These are phyloP conservation scores for Ladona fulva DNA, from an alignment of 1,140 invertebrate genomes.

Conservation along the genomic window DNA sequence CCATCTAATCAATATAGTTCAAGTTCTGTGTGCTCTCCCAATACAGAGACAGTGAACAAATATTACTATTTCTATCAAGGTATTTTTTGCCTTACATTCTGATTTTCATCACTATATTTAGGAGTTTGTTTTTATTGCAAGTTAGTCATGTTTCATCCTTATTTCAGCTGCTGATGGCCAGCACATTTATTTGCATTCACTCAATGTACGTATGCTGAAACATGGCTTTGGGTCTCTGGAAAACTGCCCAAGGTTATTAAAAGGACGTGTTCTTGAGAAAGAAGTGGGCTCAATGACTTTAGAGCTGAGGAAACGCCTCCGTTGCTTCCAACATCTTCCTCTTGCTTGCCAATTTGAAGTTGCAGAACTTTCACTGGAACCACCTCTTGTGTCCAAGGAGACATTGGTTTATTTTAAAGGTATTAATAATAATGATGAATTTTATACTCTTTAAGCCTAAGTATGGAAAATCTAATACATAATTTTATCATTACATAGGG, in stretches of 20 bases:
- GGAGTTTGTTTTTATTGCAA: no score
- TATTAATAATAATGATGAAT: conserved; percentile 29
- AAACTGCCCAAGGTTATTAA: conserved; percentile 62
- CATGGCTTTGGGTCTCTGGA: conserved; percentile 75
- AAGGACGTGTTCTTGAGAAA: conserved; percentile 67
- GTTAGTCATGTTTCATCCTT: conserved; percentile 18
- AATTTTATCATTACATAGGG: no score
- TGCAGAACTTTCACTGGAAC: conserved; percentile 71
- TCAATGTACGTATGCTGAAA: conserved; percentile 86
- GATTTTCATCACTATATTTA: not conserved
- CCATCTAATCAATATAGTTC: conserved; percentile 22
- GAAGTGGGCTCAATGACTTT: conserved; percentile 76
- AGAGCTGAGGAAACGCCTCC: conserved; percentile 62
- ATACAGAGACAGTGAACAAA: conserved; percentile 40
- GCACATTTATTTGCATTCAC: conserved; percentile 81
- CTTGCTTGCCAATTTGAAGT: conserved; percentile 82
- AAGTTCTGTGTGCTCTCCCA: not conserved
- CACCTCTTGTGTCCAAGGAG: conserved; percentile 57
- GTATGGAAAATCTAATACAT: no score
- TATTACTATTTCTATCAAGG: conserved; percentile 84
- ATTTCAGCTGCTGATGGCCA: conserved; percentile 74
- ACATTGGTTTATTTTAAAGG: conserved; percentile 57
- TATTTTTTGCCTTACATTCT: conserved; percentile 30
- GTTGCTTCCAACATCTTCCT: conserved; percentile 82
- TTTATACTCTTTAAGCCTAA: no score